Conservation (phyloP, 2,888 invertebrate species). For the Ophonus ardosiacus region DNA sequence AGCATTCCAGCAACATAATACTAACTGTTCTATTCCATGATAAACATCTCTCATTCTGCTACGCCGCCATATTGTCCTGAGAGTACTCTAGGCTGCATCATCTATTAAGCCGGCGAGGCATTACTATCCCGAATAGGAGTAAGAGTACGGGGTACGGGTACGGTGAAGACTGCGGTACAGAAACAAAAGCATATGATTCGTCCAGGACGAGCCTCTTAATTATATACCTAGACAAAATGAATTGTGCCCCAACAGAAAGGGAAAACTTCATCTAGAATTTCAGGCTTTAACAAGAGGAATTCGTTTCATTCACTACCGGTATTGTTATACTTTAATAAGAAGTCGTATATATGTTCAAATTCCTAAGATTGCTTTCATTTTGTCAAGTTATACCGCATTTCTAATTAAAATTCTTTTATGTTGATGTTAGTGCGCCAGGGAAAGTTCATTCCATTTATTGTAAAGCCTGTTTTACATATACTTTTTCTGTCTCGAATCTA, state of each 20-base stretch:
- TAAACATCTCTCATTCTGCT: slow-evolving; percentile 11
- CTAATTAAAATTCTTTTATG: background rate
- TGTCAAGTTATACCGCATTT: slow-evolving; percentile 19
- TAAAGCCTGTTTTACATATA: too few relatives aligned
- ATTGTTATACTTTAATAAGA: slow-evolving; percentile 36
- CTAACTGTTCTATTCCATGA: background rate
- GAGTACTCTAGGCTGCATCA: slow-evolving; percentile 12
- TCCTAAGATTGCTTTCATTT: slow-evolving; percentile 24
- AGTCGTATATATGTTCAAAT: slow-evolving; percentile 23
- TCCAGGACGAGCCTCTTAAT: slow-evolving; percentile 42
- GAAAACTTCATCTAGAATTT: slow-evolving; percentile 53
- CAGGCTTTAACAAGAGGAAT: slow-evolving; percentile 25
- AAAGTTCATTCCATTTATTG: background rate
- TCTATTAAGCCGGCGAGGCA: slow-evolving; percentile 16
- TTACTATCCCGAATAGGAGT: slow-evolving; percentile 2
- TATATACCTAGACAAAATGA: slow-evolving; percentile 44
- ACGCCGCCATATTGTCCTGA: slow-evolving; percentile 31
- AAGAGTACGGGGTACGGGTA: background rate
- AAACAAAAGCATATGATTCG: slow-evolving; percentile 41
- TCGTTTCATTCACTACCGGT: background rate
- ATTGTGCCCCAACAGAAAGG: slow-evolving; percentile 39
- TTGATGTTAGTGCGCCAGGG: background rate
- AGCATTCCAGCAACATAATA: background rate
- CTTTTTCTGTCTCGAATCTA: background rate
- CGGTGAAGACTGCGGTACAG: slow-evolving; percentile 36